Conservation (phyloP, 2,888 invertebrate genomes). For the Penaeus monodon region DNA sequence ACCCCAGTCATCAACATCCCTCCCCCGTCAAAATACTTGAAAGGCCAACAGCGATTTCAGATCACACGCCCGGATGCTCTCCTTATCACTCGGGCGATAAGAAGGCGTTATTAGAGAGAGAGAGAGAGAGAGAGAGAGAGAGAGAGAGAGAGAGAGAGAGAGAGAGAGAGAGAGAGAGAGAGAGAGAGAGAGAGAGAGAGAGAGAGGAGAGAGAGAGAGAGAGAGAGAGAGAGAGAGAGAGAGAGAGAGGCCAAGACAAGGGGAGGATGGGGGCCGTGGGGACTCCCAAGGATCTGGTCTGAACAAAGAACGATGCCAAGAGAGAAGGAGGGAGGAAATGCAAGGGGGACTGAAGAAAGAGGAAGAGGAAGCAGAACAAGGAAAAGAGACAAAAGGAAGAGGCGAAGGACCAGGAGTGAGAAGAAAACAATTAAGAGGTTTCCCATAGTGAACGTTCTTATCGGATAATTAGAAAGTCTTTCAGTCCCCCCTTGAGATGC, state of each 20-base stretch:
- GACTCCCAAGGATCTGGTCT: too few species aligned
- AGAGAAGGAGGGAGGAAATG: background rate
- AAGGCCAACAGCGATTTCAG: too few species aligned
- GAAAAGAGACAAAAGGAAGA: background rate
- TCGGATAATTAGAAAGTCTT: too few species aligned
- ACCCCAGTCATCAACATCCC: too few species aligned
- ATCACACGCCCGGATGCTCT: too few species aligned
- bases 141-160: background rate
- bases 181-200: constrained; percentile 19
- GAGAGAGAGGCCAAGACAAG: background rate
- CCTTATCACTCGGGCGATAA: background rate
- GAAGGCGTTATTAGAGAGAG: background rate
- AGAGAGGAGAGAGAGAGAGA: constrained; percentile 16
- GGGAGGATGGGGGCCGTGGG: background rate
- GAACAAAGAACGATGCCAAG: too few species aligned
- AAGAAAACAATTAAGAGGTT: background rate
- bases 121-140: too few species aligned
- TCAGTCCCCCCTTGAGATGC: constrained; percentile 1
- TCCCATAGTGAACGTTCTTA: too few species aligned
- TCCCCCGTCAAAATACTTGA: too few species aligned
- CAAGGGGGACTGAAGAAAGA: background rate
- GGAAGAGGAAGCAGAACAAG: background rate
- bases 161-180: background rate
- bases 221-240: constrained; percentile 6
- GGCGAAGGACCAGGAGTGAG: background rate